Percentiles rank a stretch among this genome's conserved stretches.
Conservation (phyloP, 2,113 vertebrate species). For the Calypte anna region DNA sequence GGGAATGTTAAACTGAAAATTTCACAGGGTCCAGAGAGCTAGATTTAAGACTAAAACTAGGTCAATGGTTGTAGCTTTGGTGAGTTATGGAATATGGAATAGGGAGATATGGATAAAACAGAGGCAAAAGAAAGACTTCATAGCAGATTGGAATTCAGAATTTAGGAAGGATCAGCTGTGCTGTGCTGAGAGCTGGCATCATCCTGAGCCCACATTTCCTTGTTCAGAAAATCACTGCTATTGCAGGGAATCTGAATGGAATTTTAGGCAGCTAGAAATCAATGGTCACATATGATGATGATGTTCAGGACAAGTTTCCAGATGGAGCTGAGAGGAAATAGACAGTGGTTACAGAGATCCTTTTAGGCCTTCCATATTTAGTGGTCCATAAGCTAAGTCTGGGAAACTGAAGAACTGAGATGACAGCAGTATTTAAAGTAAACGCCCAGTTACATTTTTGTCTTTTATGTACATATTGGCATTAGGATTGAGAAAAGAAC, state of each 20-base stretch:
- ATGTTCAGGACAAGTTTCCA: neutral
- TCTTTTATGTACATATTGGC: neutral
- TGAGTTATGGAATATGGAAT: neutral
- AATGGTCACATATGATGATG: neutral
- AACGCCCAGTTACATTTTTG: accelerated
- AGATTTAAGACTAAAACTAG: neutral
- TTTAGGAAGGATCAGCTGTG: neutral
- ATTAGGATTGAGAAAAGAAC: neutral
- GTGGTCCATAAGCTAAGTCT: neutral
- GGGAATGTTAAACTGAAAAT: neutral
- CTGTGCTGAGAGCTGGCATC: neutral
- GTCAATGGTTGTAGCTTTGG: neutral
- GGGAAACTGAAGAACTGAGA: neutral
- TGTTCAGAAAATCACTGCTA: neutral
- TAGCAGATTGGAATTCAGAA: neutral
- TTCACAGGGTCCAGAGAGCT: neutral
- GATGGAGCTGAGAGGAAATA: neutral
- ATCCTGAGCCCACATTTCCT: neutral
- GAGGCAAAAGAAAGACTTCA: neutral
- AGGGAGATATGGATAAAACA: neutral
- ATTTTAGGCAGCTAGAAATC: neutral
- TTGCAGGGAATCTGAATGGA: neutral
- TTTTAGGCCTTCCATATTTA: neutral
- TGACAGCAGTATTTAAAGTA: neutral
- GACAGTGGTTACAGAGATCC: neutral